These are phyloP conservation scores for Rhadinocentrus ornatus DNA, from an alignment of 2,797 vertebrate genomes.

Conservation along the genomic window DNA sequence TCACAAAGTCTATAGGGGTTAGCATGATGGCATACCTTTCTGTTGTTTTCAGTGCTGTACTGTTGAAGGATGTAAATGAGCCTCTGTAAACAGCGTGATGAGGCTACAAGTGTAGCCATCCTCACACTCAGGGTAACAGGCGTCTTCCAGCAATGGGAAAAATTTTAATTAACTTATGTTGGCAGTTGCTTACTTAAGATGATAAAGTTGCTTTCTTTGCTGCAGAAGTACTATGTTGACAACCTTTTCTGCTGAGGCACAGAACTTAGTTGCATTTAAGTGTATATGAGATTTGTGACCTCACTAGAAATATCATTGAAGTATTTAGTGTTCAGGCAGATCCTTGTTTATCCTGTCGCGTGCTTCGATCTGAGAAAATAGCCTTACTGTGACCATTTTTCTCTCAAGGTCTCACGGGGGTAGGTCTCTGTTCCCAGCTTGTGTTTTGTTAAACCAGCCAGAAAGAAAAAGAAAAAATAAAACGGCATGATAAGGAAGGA, in stretches of 20 bases:
- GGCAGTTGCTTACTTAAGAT: not conserved
- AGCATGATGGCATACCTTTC: not conserved
- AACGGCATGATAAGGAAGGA: conserved; percentile 22
- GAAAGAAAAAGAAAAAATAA: too few species aligned
- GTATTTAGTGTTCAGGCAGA: conserved; percentile 13
- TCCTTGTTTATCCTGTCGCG: conserved; percentile 22
- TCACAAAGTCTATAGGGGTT: not conserved
- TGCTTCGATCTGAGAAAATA: conserved; percentile 23
- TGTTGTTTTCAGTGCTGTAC: not conserved
- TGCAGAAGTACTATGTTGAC: not conserved
- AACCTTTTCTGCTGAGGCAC: conserved; percentile 4
- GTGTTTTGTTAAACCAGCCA: conserved; percentile 18
- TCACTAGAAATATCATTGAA: conserved; percentile 22
- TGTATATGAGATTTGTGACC: conserved; percentile 11
- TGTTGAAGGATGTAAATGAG: not conserved
- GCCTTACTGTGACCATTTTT: conserved; percentile 27
- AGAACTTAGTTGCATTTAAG: conserved; percentile 6
- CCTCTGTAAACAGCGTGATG: not conserved
- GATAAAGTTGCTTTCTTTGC: not conserved
- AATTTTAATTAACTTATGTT: not conserved
- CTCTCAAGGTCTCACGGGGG: conserved; percentile 23
- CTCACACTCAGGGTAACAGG: not conserved
- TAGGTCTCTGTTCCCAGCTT: conserved; percentile 32
- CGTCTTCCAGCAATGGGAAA: not conserved
- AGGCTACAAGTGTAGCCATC: not conserved